Conservation (phyloP, 2,888 invertebrate genomes). For the Rhopalosiphum nymphaeae region DNA sequence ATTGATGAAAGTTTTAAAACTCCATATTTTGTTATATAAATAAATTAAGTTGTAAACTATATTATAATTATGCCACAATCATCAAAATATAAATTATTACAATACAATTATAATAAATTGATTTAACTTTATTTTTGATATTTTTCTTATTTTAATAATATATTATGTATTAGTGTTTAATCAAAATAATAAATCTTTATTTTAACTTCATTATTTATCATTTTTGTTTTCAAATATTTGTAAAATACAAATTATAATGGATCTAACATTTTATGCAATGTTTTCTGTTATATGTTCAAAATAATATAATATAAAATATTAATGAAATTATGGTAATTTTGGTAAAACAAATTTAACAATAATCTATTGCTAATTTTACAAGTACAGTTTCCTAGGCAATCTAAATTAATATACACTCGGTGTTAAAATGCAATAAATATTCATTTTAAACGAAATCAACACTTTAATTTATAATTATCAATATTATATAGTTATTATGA, state of each 20-base stretch:
- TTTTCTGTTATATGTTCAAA: background rate
- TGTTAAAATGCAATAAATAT: background rate
- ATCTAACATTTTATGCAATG: background rate
- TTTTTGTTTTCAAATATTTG: background rate
- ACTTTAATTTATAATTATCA: background rate
- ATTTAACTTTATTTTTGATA: background rate
- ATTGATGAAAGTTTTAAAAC: background rate
- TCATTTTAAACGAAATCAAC: background rate
- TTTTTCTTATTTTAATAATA: background rate
- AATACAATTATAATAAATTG: background rate
- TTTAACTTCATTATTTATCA: background rate
- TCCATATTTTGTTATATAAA: background rate
- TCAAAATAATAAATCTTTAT: background rate
- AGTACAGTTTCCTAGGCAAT: background rate
- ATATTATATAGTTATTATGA: background rate
- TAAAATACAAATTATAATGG: background rate
- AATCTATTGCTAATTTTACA: background rate
- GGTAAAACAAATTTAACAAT: background rate
- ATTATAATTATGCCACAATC: background rate
- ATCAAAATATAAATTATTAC: background rate
- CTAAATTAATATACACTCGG: background rate
- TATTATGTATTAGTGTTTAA: background rate
- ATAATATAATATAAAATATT: background rate
- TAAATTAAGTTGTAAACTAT: background rate
- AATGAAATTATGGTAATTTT: background rate